A percentile compares a stretch with the other conserved stretches of the same genome.
Evolutionary conservation across 2,113 vertebrate genomes (phyloP).

Genomic region (Opisthocomus hoazin): DNA sequence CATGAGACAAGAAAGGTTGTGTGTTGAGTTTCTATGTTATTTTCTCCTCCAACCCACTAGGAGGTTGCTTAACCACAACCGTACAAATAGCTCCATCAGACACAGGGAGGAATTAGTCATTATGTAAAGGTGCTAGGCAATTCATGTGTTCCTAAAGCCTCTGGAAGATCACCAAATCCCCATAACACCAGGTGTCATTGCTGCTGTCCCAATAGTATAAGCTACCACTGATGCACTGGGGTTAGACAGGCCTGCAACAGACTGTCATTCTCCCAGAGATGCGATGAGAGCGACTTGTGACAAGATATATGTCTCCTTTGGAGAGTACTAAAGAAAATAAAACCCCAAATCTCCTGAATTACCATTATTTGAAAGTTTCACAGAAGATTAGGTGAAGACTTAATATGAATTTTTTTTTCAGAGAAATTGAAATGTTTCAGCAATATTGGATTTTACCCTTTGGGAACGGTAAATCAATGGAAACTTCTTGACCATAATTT

Average conservation of each 20-base stretch:
- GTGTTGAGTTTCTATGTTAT: accelerated
- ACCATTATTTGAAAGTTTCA: background rate
- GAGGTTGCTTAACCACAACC: background rate
- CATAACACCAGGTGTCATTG: background rate
- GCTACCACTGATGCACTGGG: background rate
- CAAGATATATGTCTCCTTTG: background rate
- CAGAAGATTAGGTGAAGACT: background rate
- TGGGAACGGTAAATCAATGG: background rate
- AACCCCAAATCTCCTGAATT: background rate
- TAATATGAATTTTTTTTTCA: background rate
- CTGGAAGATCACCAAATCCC: background rate
- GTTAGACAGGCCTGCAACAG: background rate
- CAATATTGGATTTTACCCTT: background rate
- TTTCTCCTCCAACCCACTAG: background rate
- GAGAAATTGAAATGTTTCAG: background rate
- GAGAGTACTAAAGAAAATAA: background rate
- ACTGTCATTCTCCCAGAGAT: background rate
- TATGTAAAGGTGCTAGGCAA: background rate
- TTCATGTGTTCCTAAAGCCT: background rate
- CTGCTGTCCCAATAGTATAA: background rate
- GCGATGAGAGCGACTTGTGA: background rate
- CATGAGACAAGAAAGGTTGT: background rate
- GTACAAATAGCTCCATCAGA: background rate
- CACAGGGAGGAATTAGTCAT: background rate
- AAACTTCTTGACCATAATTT: background rate